These are phyloP conservation scores for Apodemia hepburni DNA, from an alignment of 2,888 invertebrate species.

Conservation along the genomic window DNA sequence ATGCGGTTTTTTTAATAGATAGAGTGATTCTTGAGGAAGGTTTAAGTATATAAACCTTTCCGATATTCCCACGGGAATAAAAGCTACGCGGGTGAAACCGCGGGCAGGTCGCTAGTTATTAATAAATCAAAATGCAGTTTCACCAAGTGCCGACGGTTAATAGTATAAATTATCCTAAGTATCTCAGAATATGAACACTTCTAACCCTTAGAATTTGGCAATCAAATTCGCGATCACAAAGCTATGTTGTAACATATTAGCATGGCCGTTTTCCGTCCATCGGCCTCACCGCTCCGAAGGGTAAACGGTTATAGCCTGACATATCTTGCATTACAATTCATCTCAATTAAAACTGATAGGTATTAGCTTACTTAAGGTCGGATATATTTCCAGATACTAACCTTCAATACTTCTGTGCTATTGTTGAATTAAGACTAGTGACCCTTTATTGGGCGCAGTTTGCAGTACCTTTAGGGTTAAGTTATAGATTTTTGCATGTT, in stretches of 20 bases:
- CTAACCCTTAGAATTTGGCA: neutral
- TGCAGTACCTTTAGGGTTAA: too few species aligned
- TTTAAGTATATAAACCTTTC: too few species aligned
- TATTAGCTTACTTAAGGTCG: neutral
- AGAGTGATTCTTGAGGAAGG: too few species aligned
- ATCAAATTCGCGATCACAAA: slow-evolving; percentile 1
- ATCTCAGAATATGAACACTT: neutral
- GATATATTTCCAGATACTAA: neutral
- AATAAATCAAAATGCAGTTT: too few species aligned
- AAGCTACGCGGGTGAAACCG: too few species aligned
- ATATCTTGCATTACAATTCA: slow-evolving; percentile 14
- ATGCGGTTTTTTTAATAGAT: too few species aligned
- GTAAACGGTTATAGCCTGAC: slow-evolving; percentile 9
- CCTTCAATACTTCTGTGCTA: neutral
- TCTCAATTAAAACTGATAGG: slow-evolving; percentile 12
- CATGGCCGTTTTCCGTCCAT: neutral
- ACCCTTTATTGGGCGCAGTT: neutral
- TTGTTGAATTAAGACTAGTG: neutral
- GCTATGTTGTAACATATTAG: neutral
- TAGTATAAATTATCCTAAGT: too few species aligned
- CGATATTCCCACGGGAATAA: too few species aligned
- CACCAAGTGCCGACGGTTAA: too few species aligned
- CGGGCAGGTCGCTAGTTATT: too few species aligned
- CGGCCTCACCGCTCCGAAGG: neutral
- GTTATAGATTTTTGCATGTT: too few species aligned